Base-by-base conservation (phyloP, 2,888 invertebrate genomes). In the Drosophila infuscata region DNA sequence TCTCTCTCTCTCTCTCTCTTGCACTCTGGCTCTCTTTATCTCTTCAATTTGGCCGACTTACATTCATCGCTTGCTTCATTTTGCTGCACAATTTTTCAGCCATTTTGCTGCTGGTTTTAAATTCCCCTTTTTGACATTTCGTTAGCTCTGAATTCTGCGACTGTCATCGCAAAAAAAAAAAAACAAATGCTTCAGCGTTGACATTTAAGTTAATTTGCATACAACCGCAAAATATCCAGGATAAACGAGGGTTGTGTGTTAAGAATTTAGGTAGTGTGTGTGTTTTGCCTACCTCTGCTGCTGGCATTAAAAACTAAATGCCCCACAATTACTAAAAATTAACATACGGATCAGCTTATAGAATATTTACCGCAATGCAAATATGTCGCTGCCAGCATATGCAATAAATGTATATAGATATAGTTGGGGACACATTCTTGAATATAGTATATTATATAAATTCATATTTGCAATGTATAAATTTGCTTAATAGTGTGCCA, bases 191-290 rank as follows among this genome's bases (percentile, higher is more conserved):
- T 66, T 66, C 75, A 74, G 36, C 74, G 82, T 78, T 86, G 78
- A 85, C 88, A 82, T 88, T 86, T 88, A 88, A 90, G 86, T 90
- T 83, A 85, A 87, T 87, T 87, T 90, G 90, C 90, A 87, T 87
- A 88, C 54, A 71, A 74, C 90, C 83, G 70, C 88, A 89, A 77
- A 88, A 84, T 74, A 85, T 64, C 46, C n/a, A 57, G 25, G 25
- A 25, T 25, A 25, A 25, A 25, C 9, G 29, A 4, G n/a, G 9
- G 8, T 3, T 9, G 6, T 6, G 17, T 4, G 36, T 41, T 32
- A 29, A 32, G n/a, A 33, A 17, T 36, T 36, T 49, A 30, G 48
- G 38, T 56, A 32, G 48, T 60, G 43, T 49, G 3, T 51, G 65
- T 65, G 35, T 74, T 74, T 70, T 56, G 52, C 65, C 51, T 66